phyloP scores from a whole-genome alignment of 2,888 invertebrate species.

The Epistrophe grossulariae region DNA sequence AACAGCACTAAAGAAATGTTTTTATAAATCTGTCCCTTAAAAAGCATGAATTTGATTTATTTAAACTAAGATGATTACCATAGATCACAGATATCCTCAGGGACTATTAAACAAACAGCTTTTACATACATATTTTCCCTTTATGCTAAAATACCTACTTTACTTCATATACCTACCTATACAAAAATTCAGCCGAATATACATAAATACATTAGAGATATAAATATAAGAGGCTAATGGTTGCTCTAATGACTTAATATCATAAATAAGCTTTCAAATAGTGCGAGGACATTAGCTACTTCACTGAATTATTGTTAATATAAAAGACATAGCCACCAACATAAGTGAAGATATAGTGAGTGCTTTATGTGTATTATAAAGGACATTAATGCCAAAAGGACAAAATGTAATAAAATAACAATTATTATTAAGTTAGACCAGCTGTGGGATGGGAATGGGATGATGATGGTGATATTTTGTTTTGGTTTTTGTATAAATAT shows the following conservation, averaged over 20 bases:
- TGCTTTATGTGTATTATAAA: slow-evolving; percentile 21
- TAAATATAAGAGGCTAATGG: slow-evolving; percentile 31
- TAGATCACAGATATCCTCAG: neutral
- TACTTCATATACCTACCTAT: neutral
- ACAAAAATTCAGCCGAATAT: neutral
- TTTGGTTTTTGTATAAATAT: neutral
- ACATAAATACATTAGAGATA: neutral
- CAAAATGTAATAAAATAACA: slow-evolving; percentile 43
- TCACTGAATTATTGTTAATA: slow-evolving; percentile 22
- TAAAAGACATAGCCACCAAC: neutral
- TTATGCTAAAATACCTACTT: neutral
- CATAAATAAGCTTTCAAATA: slow-evolving; percentile 58
- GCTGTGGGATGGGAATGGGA: neutral
- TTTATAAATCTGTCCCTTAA: neutral
- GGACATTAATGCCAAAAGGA: slow-evolving; percentile 45
- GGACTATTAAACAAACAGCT: neutral
- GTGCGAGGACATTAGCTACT: slow-evolving; percentile 48
- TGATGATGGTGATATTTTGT: neutral
- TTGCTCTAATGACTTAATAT: slow-evolving; percentile 63
- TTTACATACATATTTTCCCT: neutral
- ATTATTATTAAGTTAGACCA: slow-evolving; percentile 43
- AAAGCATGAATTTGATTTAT: neutral
- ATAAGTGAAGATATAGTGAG: slow-evolving; percentile 1
- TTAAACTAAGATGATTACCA: neutral
- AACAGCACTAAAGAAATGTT: neutral